These are phyloP conservation scores for Actenoides lindsayi DNA, from an alignment of 2,113 vertebrate species.

Conservation along the genomic window DNA sequence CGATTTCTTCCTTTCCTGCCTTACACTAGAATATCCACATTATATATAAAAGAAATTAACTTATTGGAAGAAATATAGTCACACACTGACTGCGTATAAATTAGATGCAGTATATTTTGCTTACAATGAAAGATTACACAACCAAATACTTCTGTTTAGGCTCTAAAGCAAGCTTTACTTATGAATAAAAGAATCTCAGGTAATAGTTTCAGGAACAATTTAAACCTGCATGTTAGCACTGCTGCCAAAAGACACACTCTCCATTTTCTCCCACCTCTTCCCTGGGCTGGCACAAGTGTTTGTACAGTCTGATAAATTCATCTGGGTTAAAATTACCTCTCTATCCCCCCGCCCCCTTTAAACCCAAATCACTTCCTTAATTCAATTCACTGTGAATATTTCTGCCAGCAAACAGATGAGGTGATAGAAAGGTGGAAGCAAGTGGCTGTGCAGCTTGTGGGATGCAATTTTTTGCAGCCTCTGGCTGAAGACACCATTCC, in stretches of 20 bases:
- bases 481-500: background rate
- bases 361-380: background rate
- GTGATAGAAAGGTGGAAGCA: background rate
- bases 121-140: background rate
- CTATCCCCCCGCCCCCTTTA: background rate
- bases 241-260: background rate
- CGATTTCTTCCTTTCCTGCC: constrained; percentile 20
- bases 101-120: background rate
- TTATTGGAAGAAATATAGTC: background rate
- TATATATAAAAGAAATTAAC: background rate
- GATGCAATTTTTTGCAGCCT: background rate
- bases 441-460: background rate
- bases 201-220: background rate
- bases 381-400: background rate
- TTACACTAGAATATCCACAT: background rate
- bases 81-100: background rate
- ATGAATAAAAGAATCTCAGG: background rate
- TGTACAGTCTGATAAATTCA: background rate
- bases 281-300: background rate
- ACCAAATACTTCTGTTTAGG: background rate
- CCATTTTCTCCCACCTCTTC: background rate
- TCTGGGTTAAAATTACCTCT: background rate
- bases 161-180: background rate
- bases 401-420: background rate
- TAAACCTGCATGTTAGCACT: background rate